Conservation (phyloP, 2,888 invertebrate genomes). For the Ischnus inquisitorius region DNA sequence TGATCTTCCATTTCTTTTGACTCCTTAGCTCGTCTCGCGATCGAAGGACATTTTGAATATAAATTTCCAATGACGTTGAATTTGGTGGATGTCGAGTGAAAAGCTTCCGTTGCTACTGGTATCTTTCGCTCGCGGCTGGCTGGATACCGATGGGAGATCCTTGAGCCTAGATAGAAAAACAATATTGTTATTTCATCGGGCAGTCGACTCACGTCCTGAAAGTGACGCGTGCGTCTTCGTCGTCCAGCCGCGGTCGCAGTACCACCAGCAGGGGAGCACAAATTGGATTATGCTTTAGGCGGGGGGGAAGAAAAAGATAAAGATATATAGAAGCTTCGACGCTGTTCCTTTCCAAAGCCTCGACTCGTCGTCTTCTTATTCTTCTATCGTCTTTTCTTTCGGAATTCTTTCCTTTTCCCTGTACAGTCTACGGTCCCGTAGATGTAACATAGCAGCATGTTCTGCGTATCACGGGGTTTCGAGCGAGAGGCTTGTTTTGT, state of each 20-base stretch:
- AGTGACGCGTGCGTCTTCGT: constrained; percentile 79
- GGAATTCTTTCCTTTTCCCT: constrained; percentile 50
- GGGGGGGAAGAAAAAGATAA: constrained; percentile 68
- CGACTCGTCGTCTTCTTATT: constrained; percentile 42
- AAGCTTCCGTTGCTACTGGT: constrained; percentile 43
- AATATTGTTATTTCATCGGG: constrained; percentile 84
- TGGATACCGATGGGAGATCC: constrained; percentile 58
- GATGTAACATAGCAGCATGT: constrained; percentile 46
- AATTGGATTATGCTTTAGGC: constrained; percentile 82
- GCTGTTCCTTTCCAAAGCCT: constrained; percentile 70
- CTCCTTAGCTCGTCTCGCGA: neutral
- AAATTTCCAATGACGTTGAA: constrained; percentile 15
- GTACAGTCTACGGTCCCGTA: constrained; percentile 26
- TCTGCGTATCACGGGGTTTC: constrained; percentile 26
- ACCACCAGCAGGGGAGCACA: constrained; percentile 78
- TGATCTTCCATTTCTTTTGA: neutral
- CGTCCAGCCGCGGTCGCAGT: constrained; percentile 48
- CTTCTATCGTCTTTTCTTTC: constrained; percentile 37
- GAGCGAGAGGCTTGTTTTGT: constrained; percentile 64
- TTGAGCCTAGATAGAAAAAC: constrained; percentile 78
- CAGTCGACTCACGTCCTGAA: constrained; percentile 83
- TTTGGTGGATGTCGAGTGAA: neutral
- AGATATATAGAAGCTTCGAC: constrained; percentile 68
- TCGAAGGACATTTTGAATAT: constrained; percentile 10
- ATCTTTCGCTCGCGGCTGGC: constrained; percentile 41